These are phyloP conservation scores for Sternarchorhynchus goeldii DNA, from an alignment of 2,797 vertebrate species.

Conservation along the genomic window DNA sequence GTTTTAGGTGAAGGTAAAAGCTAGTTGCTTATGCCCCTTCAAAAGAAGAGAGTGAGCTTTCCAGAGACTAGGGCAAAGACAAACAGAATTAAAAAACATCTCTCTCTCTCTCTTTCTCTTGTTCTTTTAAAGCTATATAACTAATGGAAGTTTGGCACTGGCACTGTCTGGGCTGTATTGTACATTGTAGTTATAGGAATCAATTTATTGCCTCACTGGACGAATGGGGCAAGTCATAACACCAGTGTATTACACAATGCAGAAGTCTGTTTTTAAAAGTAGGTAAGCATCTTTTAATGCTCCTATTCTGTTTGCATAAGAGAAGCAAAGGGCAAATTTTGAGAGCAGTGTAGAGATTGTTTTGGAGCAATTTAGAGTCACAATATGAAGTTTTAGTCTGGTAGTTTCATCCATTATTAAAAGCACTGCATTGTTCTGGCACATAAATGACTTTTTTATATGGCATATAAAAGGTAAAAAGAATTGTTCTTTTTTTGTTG, in stretches of 20 bases:
- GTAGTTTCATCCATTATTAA: background rate
- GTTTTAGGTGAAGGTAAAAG: background rate
- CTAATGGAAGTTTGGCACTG: no score
- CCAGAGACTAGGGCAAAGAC: no score
- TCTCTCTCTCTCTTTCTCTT: no score
- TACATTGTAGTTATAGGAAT: background rate
- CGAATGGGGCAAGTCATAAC: background rate
- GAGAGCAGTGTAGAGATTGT: background rate
- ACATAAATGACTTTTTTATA: background rate
- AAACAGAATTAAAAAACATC: no score
- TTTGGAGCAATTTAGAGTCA: background rate
- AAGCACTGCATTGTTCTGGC: background rate
- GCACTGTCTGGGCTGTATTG: background rate
- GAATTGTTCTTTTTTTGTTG: background rate
- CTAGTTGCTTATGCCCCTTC: no score
- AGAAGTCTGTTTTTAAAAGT: background rate
- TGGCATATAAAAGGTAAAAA: background rate
- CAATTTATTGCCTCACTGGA: background rate
- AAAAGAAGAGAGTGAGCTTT: background rate
- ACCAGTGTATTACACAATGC: background rate
- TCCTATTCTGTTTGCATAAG: background rate
- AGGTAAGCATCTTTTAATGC: background rate
- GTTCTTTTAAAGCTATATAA: no score
- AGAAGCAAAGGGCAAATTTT: background rate
- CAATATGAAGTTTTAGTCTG: background rate